A percentile compares a stretch with the other conserved stretches of the same genome.
These are phyloP conservation scores for Molothrus aeneus DNA, from an alignment of 2,797 vertebrate species.

Conservation along the genomic window DNA sequence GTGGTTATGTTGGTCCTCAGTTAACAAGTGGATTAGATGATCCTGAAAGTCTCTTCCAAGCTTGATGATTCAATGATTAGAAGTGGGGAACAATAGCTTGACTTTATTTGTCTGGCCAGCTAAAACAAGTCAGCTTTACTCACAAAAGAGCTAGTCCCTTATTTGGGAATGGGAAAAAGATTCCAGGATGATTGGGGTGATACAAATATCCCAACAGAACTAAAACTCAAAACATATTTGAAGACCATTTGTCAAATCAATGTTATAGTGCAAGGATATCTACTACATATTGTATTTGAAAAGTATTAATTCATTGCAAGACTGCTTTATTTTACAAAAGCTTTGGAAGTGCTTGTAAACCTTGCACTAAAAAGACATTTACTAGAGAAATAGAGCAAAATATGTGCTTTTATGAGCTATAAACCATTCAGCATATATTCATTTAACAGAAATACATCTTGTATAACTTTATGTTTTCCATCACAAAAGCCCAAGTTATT, in stretches of 20 bases:
- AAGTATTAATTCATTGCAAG: neutral
- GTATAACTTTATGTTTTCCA: neutral
- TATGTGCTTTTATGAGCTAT: neutral
- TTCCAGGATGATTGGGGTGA: neutral
- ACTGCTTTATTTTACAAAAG: neutral
- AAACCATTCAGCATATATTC: conserved; percentile 1
- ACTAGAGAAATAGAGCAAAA: conserved; percentile 6
- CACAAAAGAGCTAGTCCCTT: neutral
- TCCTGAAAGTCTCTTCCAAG: neutral
- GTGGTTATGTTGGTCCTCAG: neutral
- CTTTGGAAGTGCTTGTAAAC: neutral
- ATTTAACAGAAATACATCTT: neutral
- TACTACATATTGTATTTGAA: neutral
- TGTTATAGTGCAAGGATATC: neutral
- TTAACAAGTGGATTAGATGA: neutral
- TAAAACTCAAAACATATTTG: neutral
- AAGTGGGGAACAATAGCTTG: neutral
- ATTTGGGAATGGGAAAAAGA: neutral
- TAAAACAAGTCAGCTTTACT: neutral
- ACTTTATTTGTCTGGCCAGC: neutral
- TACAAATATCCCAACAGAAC: neutral
- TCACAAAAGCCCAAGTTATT: neutral
- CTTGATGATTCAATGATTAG: neutral
- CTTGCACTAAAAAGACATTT: neutral
- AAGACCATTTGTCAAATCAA: neutral